Base-by-base conservation (phyloP, 2,797 vertebrate genomes). In the Rousettus madagascariensis region DNA sequence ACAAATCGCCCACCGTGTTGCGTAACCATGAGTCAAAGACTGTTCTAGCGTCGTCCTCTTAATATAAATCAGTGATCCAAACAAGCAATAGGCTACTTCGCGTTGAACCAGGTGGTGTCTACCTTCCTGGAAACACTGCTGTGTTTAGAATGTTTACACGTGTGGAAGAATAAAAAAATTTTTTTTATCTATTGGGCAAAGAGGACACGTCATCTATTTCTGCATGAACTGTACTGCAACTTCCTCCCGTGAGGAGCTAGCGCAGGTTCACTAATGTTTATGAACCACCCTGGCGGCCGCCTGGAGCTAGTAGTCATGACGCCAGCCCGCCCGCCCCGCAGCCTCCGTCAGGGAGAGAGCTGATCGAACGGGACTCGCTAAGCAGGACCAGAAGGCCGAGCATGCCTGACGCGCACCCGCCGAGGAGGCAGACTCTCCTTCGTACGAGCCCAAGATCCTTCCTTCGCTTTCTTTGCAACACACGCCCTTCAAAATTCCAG, bases 161-260 rank as follows among this genome's bases (percentile, higher is more conserved):
- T 15, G 46, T 3, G 2, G 24, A 26, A 20, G 16, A 89, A 65
- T 16, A 49, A 65, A 57, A 77, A 77, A 38, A 26, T 30, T 55
- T 13, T 77, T 77, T 83, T 66, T 74, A 55, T 53, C 36, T 13
- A 43, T 59, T 87, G 82, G 87, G 71, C 93, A n/a, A 38, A 77
- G 80, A 33, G 96, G 71, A 95, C 93, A 78, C 7, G 57, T 28
- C 57, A 59, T 72, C 91, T 61, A 38, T 74, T 90, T 93, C 36
- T 51, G 66, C 49, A 89, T n/a, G 3, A 63, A 46, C 15, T 77
- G 63, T 46, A 53, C 82, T 66, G 61, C 79, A 66, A 78, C 11
- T 28, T 91, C 36, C 43, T 92, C 79, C 83, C 49, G 51, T 24
- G 53, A 95, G 91, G 85, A 77, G 5, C 11, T 5, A 1, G 41